These are phyloP conservation scores for Platichthys stellatus DNA, from an alignment of 2,113 vertebrate species.

Conservation along the genomic window DNA sequence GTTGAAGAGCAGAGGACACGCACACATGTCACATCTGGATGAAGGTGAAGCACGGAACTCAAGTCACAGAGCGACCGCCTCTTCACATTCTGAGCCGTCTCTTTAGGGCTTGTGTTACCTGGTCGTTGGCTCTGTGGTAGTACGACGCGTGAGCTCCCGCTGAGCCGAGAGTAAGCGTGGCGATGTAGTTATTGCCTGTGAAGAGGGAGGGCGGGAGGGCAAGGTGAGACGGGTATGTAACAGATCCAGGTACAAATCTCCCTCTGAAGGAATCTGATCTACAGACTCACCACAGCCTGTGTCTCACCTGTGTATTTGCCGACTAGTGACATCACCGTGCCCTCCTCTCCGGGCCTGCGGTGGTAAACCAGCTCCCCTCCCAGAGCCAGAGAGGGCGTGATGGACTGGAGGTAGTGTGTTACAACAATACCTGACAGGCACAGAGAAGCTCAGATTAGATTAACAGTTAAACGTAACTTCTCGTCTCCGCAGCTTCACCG, in stretches of 20 bases:
- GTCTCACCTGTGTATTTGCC: conserved; percentile 86
- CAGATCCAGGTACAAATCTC: neutral
- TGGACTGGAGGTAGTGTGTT: conserved; percentile 89
- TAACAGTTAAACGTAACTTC: neutral
- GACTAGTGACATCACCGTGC: conserved; percentile 86
- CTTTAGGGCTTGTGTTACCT: conserved; percentile 71
- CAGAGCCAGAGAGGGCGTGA: conserved; percentile 86
- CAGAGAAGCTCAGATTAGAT: neutral
- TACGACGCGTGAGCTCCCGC: conserved; percentile 88
- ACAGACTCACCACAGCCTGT: accelerated
- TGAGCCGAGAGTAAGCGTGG: conserved; percentile 86
- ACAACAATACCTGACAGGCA: conserved; percentile 83
- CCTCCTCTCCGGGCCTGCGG: conserved; percentile 87
- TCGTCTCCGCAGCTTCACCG: too few species aligned
- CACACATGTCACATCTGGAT: neutral
- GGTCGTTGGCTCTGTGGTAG: conserved; percentile 91
- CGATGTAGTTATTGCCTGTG: conserved; percentile 87
- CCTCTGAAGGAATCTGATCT: neutral
- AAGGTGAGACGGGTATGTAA: neutral
- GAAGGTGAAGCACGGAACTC: neutral
- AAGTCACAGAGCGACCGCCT: too few species aligned
- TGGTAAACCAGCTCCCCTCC: conserved; percentile 91
- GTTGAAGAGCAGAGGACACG: conserved; percentile 8
- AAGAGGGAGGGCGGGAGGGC: neutral
- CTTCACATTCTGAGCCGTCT: too few species aligned